Evolutionary conservation across 1,140 invertebrate genomes (phyloP), one percentile per base, ranked within the genome.

Genomic region (Steinernema khuongi): DNA sequence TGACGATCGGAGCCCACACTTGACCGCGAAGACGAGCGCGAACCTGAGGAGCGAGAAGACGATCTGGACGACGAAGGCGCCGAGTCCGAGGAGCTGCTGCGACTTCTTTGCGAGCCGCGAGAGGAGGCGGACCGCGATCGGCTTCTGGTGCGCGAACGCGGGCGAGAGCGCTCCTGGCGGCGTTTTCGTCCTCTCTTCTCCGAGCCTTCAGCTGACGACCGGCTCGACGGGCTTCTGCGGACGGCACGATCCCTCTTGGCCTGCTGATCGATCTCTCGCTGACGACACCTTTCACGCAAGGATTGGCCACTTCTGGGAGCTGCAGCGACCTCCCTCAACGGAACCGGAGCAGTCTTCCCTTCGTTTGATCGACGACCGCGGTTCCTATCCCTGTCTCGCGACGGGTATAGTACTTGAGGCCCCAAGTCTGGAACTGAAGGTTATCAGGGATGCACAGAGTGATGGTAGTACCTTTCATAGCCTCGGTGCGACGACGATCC

Each of bases 401-500:
- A 60, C 7, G 50, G 50, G 19, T 60, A 60, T 4, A 60, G 4
- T 22, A 60, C 50, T 60, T 60, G 50, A 14, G 50, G 50, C 26
- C 50, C 50, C 50, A 60, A 60, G 26, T 60, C 50, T 60, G 26
- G 11, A 60, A 60, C 14, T n/a, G 14, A 60, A 60, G 14, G 26
- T 11, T 60, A n/a, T 14, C 50, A 26, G 7, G 50, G 26, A 11
- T n/a, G 19, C 50, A n/a, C 50, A 41, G 7, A 41, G n/a, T 41
- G 4, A 22, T 22, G 14, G 26, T n/a, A 60, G 26, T 60, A 17
- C 22, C 50, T 17, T 26, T 26, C 22, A 4, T 22, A 60, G 50
- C 50, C 26, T 60, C 50, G 26, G 50, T 60, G 7, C 50, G 50
- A 14, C 50, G 50, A 60, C 50, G 50, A 60, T 60, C 50, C 22